Evolutionary conservation across 2,888 invertebrate species (phyloP).

Genomic region (Hyposoter didymator): DNA sequence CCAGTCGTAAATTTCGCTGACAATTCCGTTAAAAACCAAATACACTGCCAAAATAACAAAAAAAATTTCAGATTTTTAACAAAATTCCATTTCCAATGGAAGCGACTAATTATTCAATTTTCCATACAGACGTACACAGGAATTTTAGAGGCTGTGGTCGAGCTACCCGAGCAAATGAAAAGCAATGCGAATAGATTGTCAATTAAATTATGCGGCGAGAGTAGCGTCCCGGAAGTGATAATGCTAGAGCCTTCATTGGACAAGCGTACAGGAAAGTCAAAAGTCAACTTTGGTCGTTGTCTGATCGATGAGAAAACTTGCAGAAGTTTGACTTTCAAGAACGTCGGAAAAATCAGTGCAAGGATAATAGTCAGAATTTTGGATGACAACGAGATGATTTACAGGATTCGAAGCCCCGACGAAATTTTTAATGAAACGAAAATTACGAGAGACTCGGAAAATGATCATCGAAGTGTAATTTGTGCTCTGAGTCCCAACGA

Average conservation of each 20-base stretch:
- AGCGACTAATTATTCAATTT: neutral
- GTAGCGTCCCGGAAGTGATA: conserved; percentile 83
- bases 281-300: conserved; percentile 81
- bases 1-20: too few relatives aligned
- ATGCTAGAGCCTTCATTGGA: conserved; percentile 79
- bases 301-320: conserved; percentile 74
- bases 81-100: neutral
- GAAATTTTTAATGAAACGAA: neutral
- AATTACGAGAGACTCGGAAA: neutral
- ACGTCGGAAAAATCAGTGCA: conserved; percentile 82
- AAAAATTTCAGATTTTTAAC: too few relatives aligned
- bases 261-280: conserved; percentile 68
- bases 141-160: conserved; percentile 74
- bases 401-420: conserved; percentile 34
- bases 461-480: conserved; percentile 33
- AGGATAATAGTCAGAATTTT: conserved; percentile 82
- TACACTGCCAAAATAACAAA: too few relatives aligned
- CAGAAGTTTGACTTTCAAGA: conserved; percentile 80
- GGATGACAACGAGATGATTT: conserved; percentile 74
- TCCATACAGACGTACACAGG: conserved; percentile 77
- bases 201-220: conserved; percentile 82
- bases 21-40: too few relatives aligned
- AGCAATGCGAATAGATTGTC: conserved; percentile 69
- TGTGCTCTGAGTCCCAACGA: conserved; percentile 75
- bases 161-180: conserved; percentile 69